phyloP scores from a whole-genome alignment of 2,888 invertebrate species.

The Siphonodentalium dalli region DNA sequence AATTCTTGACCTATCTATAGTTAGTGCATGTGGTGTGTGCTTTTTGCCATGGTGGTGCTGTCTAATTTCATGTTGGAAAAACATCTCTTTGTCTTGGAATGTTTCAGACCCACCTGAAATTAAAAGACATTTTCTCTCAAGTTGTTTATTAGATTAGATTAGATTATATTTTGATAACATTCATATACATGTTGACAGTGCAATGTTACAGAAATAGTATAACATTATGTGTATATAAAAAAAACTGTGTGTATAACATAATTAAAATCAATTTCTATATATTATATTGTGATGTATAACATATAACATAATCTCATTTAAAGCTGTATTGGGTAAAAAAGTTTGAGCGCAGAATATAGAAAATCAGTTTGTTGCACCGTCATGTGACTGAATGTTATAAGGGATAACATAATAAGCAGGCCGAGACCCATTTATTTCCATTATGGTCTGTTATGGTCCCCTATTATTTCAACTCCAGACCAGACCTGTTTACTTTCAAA shows the following conservation, averaged over 20 bases:
- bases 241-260: background rate
- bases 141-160: too few relatives aligned
- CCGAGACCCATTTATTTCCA: too few relatives aligned
- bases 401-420: too few relatives aligned
- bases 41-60: conserved; percentile 86
- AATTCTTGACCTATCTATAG: conserved; percentile 81
- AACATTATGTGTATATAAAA: background rate
- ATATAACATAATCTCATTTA: too few relatives aligned
- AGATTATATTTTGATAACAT: background rate
- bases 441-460: too few relatives aligned
- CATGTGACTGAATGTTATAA: too few relatives aligned
- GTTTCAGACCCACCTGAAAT: conserved; percentile 83
- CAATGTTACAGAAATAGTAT: background rate
- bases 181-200: background rate
- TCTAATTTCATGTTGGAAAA: conserved; percentile 82
- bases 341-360: too few relatives aligned
- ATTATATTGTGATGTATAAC: too few relatives aligned
- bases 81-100: conserved; percentile 78
- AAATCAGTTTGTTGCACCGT: too few relatives aligned
- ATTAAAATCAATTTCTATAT: background rate
- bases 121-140: conserved; percentile 5
- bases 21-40: conserved; percentile 84
- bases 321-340: too few relatives aligned
- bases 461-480: too few relatives aligned
- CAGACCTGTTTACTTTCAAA: too few relatives aligned